Conservation (phyloP, 2,888 invertebrate species). For the Cataglyphis albicans region DNA sequence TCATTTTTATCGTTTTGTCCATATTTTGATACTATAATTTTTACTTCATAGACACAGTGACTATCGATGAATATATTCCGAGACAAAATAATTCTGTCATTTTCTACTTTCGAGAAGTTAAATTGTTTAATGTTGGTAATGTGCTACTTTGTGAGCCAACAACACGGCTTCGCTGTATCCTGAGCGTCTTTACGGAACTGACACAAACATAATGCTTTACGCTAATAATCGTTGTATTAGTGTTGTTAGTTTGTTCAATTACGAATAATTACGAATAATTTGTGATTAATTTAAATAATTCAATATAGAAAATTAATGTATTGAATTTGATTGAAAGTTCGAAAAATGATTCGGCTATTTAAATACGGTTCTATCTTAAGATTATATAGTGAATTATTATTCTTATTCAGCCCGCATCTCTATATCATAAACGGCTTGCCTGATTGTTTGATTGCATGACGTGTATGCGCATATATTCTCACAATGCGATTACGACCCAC, state of each 20-base stretch:
- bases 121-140: slow-evolving; percentile 38
- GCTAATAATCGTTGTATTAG: not conserved
- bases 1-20: not conserved
- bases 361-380: slow-evolving; percentile 25
- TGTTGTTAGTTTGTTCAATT: slow-evolving; percentile 7
- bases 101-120: slow-evolving; percentile 19
- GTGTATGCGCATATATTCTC: slow-evolving; percentile 56
- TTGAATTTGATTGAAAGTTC: not conserved
- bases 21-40: not conserved
- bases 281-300: slow-evolving; percentile 4
- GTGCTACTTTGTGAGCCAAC: slow-evolving; percentile 4
- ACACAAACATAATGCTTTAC: not conserved
- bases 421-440: slow-evolving; percentile 56
- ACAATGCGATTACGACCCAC: slow-evolving; percentile 69
- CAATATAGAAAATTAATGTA: not conserved
- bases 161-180: slow-evolving; percentile 25
- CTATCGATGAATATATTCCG: not conserved
- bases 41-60: not conserved
- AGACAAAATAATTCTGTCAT: slow-evolving; percentile 22
- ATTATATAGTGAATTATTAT: slow-evolving; percentile 34
- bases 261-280: slow-evolving; percentile 6
- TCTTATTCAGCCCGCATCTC: slow-evolving; percentile 52
- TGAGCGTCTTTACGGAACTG: slow-evolving; percentile 2
- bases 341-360: not conserved
- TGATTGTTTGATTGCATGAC: slow-evolving; percentile 77